Evolutionary conservation across 2,113 vertebrate genomes (phyloP), one percentile per base, ranked within the genome.

Genomic region (Charina bottae): DNA sequence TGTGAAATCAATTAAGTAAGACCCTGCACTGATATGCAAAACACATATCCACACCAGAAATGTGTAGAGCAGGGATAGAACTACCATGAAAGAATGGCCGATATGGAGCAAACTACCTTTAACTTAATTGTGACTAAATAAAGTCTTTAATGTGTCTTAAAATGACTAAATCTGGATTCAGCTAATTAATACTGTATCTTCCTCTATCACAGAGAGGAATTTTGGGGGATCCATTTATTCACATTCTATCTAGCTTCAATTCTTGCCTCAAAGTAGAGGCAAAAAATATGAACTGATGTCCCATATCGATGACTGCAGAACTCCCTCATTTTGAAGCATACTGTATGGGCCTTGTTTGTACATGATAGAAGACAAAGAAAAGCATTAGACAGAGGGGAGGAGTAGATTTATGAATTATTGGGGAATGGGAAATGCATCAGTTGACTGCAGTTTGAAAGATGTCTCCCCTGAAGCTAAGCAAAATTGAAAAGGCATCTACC

Each of bases 381-480:
- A 68, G 5, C 42, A 33, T 95, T 92, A 59, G 58, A 33, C 13
- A 19, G 68, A 1, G 49, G 5, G 6, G 0, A 8, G 0, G 5
- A 83, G 42, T 49, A 64, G 42, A 54, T 93, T 89, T 94, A 91
- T 90, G 59, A 92, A 95, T 96, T 95, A 94, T 59, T 94, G 56
- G 90, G 78, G 84, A 97, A 95, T 58, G 54, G 93, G 89, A 94
- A 60, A 93, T 93, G 59, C 3, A 95, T 94, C 92, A 95, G 92
- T 93, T 88, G 8, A 92, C 93, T 91, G 93, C 26, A 58, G n/a
- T 96, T 96, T 95, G 11, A 87, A 93, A 78, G 49, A 86, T 93
- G 4, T 92, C n/a, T 96, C 59, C 56, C 91, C 83, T 94, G 56
- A 96, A 97, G 93, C 86, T 93, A 93, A 94, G 94, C 72, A 95